Conservation (phyloP, 2,113 vertebrate genomes). For the Arvicanthis niloticus region DNA sequence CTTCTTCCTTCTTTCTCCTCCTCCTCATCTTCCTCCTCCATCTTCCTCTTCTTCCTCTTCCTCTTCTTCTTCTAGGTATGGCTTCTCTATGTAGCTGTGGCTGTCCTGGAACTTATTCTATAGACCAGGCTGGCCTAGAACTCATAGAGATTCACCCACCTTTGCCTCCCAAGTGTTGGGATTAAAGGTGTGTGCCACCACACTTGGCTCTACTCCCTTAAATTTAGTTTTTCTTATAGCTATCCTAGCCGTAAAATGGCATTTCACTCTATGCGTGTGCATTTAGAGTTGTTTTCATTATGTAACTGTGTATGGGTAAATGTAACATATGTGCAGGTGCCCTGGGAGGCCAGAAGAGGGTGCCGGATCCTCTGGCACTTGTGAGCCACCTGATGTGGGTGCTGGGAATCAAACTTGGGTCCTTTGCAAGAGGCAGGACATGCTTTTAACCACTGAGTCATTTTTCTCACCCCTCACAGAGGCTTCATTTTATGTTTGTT, state of each 20-base stretch:
- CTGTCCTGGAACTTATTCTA: not conserved
- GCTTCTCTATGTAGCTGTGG: not conserved
- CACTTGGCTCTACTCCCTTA: not conserved
- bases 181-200: not conserved
- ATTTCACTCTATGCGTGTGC: not conserved
- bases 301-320: not conserved
- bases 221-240: not conserved
- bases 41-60: rapidly evolving
- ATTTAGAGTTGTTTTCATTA: not conserved
- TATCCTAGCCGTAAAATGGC: not conserved
- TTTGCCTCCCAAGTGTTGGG: not conserved
- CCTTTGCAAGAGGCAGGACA: not conserved
- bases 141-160: not conserved
- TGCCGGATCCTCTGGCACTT: not conserved
- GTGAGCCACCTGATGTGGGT: not conserved
- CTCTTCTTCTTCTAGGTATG: not conserved
- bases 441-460: not conserved
- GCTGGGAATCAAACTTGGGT: not conserved
- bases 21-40: not conserved
- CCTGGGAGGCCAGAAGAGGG: not conserved
- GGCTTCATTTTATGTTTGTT: not conserved
- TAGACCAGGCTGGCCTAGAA: not conserved
- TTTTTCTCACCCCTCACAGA: too few species aligned
- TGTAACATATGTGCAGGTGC: not conserved
- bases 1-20: too few species aligned